Percentiles rank a stretch among this genome's conserved stretches.
phyloP scores from a whole-genome alignment of 2,888 invertebrate genomes.

The Papilio protenor region DNA sequence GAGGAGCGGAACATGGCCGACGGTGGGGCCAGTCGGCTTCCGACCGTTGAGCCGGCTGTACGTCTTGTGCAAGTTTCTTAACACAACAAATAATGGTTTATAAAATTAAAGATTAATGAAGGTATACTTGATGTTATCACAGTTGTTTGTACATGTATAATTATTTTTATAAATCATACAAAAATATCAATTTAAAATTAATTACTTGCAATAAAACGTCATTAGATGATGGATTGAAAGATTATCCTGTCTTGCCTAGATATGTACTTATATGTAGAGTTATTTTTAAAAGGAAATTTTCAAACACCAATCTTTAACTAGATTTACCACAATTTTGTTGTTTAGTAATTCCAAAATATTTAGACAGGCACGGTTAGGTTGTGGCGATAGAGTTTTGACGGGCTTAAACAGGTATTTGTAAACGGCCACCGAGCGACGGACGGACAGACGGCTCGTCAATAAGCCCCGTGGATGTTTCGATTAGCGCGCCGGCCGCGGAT shows the following conservation, averaged over 20 bases:
- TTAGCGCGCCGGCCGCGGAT: constrained; percentile 79
- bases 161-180: not conserved
- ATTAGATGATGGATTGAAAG: no score
- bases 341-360: not conserved
- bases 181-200: no score
- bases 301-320: not conserved
- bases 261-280: not conserved
- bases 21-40: not conserved
- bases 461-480: constrained; percentile 80
- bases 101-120: not conserved
- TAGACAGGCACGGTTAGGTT: constrained; percentile 12
- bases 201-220: no score
- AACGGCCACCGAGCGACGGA: constrained; percentile 33
- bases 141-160: not conserved
- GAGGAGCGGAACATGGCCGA: constrained; percentile 67
- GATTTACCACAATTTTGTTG: not conserved
- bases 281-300: not conserved
- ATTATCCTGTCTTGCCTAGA: no score
- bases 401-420: constrained; percentile 43
- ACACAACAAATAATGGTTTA: not conserved
- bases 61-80: not conserved
- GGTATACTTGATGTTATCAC: not conserved
- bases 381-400: constrained; percentile 39
- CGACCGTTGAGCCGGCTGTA: not conserved
- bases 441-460: constrained; percentile 61